Conservation (phyloP, 2,113 vertebrate genomes). For the Pseudorasbora parva region DNA sequence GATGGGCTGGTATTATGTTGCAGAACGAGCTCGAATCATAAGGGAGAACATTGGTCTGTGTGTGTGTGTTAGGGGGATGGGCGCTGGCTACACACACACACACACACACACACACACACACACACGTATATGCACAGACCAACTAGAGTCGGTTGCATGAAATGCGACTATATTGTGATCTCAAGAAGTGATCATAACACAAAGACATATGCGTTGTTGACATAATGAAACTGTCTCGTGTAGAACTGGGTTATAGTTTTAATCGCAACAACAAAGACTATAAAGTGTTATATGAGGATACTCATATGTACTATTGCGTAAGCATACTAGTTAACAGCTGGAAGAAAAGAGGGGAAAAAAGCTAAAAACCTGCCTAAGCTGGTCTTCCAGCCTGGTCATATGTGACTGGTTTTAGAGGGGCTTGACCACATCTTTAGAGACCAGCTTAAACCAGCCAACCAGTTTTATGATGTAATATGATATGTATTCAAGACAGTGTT, state of each 20-base stretch:
- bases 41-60: constrained; percentile 45
- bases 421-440: too few relatives aligned
- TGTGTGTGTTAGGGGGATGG: constrained; percentile 68
- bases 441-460: too few relatives aligned
- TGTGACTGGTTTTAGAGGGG: too few relatives aligned
- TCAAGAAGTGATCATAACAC: background rate
- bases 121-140: constrained; percentile 40
- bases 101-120: background rate
- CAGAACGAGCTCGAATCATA: constrained; percentile 68
- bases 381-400: too few relatives aligned
- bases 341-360: too few relatives aligned
- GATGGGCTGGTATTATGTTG: constrained; percentile 68
- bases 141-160: constrained; percentile 47
- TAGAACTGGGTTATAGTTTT: background rate
- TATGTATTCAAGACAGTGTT: background rate
- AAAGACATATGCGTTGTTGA: background rate
- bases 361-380: too few relatives aligned
- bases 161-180: constrained; percentile 45
- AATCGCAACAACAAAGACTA: background rate
- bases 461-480: background rate
- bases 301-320: background rate
- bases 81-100: constrained; percentile 66
- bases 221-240: background rate
- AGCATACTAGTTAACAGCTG: background rate
- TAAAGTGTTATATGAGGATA: background rate